Conservation (phyloP, 2,888 invertebrate species). For the Cylloceria caligata region DNA sequence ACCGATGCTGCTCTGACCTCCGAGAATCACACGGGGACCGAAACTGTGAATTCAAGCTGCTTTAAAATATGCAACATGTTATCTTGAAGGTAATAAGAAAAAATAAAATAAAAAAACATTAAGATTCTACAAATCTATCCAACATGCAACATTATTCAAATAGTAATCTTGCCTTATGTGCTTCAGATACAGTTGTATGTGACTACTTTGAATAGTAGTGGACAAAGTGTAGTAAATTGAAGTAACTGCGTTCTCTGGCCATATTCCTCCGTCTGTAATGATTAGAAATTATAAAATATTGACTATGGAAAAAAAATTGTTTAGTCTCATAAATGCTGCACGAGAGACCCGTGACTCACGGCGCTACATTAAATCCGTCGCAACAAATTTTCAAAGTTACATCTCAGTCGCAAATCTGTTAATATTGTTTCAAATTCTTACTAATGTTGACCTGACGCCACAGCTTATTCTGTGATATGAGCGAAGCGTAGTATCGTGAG, state of each 20-base stretch:
- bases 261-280: constrained; percentile 56
- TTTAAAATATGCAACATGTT: background rate
- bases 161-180: constrained; percentile 51
- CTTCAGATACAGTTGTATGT: constrained; percentile 62
- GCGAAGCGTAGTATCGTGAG: constrained; percentile 60
- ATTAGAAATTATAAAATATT: background rate
- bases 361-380: background rate
- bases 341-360: background rate
- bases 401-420: background rate
- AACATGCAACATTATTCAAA: background rate
- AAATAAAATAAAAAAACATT: too few relatives aligned
- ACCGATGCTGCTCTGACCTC: constrained; percentile 64
- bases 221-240: constrained; percentile 60
- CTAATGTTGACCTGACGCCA: constrained; percentile 64
- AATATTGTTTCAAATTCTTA: constrained; percentile 21
- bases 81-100: background rate
- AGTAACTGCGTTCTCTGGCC: constrained; percentile 63
- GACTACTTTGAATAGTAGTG: constrained; percentile 59
- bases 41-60: constrained; percentile 54
- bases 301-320: background rate
- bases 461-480: constrained; percentile 55
- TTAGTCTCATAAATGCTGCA: background rate
- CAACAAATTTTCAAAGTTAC: background rate
- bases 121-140: too few relatives aligned
- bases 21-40: constrained; percentile 62